These are phyloP conservation scores for Columbina picui DNA, from an alignment of 2,113 vertebrate genomes.

Conservation along the genomic window DNA sequence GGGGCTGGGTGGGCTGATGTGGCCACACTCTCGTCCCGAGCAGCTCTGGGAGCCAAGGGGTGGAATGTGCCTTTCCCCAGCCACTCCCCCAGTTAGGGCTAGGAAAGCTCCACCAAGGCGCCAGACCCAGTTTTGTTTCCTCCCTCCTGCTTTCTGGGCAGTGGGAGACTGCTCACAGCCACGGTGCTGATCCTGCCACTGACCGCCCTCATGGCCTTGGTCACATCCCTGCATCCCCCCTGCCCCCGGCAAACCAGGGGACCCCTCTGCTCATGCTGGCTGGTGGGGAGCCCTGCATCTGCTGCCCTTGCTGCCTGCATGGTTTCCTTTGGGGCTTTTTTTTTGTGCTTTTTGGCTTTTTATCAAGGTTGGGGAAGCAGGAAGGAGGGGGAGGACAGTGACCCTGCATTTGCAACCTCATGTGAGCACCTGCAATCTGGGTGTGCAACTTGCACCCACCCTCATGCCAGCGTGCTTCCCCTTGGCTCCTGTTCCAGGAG, in stretches of 20 bases:
- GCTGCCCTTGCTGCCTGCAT: fast-evolving
- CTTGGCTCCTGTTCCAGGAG: not conserved
- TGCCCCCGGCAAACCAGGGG: too few species aligned
- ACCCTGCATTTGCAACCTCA: fast-evolving
- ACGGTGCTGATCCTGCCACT: not conserved
- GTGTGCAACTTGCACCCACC: not conserved
- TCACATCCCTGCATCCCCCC: not conserved
- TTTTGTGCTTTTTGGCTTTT: fast-evolving
- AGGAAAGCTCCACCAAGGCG: not conserved
- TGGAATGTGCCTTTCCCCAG: not conserved
- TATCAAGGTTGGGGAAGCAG: not conserved
- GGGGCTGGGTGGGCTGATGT: not conserved
- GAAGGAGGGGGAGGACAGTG: not conserved
- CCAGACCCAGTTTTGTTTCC: not conserved
- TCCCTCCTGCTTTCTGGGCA: not conserved
- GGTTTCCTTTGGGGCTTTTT: not conserved
- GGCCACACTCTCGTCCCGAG: fast-evolving
- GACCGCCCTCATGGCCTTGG: fast-evolving
- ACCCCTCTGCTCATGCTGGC: too few species aligned
- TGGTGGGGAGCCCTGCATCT: not conserved
- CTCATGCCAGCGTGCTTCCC: fast-evolving
- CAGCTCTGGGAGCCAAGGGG: fast-evolving
- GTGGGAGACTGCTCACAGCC: fast-evolving
- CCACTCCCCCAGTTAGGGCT: not conserved
- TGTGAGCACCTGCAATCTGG: not conserved